Evolutionary conservation across 2,888 invertebrate genomes (phyloP).

Genomic region (Diloba caeruleocephala): DNA sequence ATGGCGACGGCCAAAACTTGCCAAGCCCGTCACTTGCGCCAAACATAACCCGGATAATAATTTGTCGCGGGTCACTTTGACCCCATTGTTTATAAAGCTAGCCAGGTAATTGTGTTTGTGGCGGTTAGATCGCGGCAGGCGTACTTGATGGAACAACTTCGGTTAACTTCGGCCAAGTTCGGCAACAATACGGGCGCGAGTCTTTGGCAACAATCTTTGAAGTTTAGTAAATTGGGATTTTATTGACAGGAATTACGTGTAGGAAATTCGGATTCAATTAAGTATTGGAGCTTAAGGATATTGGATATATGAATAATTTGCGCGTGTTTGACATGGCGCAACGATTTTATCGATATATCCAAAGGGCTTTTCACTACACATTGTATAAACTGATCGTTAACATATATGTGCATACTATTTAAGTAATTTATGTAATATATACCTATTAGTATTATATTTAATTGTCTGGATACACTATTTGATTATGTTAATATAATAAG

Average conservation of each 20-base stretch:
- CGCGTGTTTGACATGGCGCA: too few species aligned
- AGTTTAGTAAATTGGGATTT: slow-evolving; percentile 34
- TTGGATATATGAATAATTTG: too few species aligned
- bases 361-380: too few species aligned
- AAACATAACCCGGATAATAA: slow-evolving; percentile 32
- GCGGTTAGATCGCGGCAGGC: slow-evolving; percentile 23
- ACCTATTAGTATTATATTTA: too few species aligned
- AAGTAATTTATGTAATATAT: too few species aligned
- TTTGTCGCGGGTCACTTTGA: slow-evolving; percentile 48
- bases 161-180: slow-evolving; percentile 27
- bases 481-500: too few species aligned
- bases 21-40: slow-evolving; percentile 26
- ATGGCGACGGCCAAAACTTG: slow-evolving; percentile 26
- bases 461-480: too few species aligned
- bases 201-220: slow-evolving; percentile 35
- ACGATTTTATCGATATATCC: too few species aligned
- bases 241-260: slow-evolving; percentile 26
- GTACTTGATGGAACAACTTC: slow-evolving; percentile 24
- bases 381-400: too few species aligned
- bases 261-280: not conserved
- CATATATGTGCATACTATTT: too few species aligned
- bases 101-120: slow-evolving; percentile 48
- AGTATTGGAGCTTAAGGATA: not conserved
- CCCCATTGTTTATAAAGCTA: slow-evolving; percentile 41
- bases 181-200: slow-evolving; percentile 25